Evolutionary conservation across 92 coral and sea anemone genomes (phyloP).

Genomic region (Porites divaricata): DNA sequence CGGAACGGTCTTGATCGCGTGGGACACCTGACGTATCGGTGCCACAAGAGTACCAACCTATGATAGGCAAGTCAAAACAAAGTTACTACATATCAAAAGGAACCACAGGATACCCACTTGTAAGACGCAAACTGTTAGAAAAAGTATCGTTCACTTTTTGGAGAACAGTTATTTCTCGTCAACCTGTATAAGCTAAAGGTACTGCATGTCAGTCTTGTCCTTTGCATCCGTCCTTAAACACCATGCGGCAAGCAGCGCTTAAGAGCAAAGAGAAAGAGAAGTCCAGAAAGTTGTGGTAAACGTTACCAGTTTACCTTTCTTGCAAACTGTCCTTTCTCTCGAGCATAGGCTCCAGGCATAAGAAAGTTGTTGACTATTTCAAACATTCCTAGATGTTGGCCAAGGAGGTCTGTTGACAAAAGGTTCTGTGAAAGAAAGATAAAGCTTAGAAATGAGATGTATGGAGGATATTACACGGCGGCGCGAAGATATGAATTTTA

Average conservation of each 20-base stretch:
- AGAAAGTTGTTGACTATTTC: slow-evolving; percentile 87
- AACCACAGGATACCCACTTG: background rate
- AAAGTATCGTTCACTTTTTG: too few species aligned
- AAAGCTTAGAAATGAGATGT: background rate
- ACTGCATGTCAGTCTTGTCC: too few species aligned
- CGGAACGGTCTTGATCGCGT: slow-evolving; percentile 94
- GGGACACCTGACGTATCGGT: slow-evolving; percentile 92
- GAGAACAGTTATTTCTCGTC: too few species aligned
- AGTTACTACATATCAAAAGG: background rate
- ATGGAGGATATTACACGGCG: background rate
- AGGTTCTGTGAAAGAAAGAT: slow-evolving; percentile 54
- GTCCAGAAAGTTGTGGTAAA: background rate
- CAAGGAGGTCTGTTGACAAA: slow-evolving; percentile 85
- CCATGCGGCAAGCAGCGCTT: too few species aligned
- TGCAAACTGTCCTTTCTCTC: slow-evolving; percentile 97
- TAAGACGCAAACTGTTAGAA: background rate
- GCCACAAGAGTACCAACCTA: slow-evolving; percentile 52
- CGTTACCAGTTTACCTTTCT: slow-evolving; percentile 73
- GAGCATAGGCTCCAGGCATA: slow-evolving; percentile 88
- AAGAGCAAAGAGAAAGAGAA: background rate
- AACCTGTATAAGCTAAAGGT: too few species aligned
- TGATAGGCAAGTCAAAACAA: background rate
- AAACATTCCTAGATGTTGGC: slow-evolving; percentile 84
- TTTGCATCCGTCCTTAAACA: too few species aligned
- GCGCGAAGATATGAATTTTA: background rate